phyloP scores from a whole-genome alignment of 2,888 invertebrate species.

The Itoplectis maculator region DNA sequence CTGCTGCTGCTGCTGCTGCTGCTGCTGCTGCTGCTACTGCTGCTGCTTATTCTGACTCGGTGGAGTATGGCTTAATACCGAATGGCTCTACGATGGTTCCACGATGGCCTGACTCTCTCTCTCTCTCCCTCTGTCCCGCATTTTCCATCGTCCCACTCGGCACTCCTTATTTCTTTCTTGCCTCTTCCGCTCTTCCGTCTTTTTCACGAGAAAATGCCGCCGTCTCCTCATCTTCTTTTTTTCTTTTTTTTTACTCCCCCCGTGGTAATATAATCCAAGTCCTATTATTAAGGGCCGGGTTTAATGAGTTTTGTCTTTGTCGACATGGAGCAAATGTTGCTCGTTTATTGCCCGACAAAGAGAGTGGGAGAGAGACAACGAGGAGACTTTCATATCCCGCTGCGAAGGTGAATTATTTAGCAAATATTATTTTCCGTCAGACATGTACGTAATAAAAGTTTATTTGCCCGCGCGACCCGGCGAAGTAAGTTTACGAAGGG shows the following conservation, averaged over 20 bases:
- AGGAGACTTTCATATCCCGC: background rate
- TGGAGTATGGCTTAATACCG: slow-evolving; percentile 48
- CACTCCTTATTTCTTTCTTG: slow-evolving; percentile 42
- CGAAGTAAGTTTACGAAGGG: background rate
- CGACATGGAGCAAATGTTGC: slow-evolving; percentile 6
- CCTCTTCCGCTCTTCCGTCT: background rate
- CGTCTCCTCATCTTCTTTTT: too few species aligned
- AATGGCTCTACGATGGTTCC: slow-evolving; percentile 45
- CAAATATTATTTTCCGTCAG: background rate
- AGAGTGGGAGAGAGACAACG: too few species aligned
- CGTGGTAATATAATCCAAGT: background rate
- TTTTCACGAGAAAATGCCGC: slow-evolving; percentile 21
- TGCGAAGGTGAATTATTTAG: background rate
- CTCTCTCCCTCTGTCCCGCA: background rate
- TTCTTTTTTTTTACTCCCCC: slow-evolving; percentile 22
- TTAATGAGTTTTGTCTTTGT: slow-evolving; percentile 16
- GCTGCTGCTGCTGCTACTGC: background rate
- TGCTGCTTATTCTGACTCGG: slow-evolving; percentile 38
- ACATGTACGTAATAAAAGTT: background rate
- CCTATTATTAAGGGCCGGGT: slow-evolving; percentile 5
- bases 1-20: slow-evolving; percentile 47
- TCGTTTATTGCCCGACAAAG: background rate
- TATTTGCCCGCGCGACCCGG: background rate
- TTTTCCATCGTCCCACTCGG: slow-evolving; percentile 39
- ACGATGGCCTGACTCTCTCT: slow-evolving; percentile 1